These are phyloP conservation scores for Nomada flava DNA, from an alignment of 2,888 invertebrate genomes.

Conservation along the genomic window DNA sequence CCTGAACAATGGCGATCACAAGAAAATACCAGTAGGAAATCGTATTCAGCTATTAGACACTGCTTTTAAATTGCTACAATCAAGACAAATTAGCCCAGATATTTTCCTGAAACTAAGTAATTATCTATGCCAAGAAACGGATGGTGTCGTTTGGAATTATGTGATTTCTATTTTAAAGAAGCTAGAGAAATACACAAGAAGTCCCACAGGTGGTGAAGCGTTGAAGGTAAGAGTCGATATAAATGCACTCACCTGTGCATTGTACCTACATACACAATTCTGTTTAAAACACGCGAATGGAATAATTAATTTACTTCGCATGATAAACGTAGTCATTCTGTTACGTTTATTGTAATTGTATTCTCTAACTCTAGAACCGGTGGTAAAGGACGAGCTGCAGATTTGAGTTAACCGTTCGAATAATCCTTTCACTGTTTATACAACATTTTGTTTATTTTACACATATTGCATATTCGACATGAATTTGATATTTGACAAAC, in stretches of 20 bases:
- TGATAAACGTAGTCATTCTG: no score
- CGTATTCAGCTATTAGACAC: constrained; percentile 92
- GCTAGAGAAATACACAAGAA: background rate
- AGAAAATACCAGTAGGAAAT: constrained; percentile 87
- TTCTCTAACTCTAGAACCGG: no score
- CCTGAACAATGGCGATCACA: constrained; percentile 84
- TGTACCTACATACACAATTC: no score
- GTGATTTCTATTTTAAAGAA: constrained; percentile 84
- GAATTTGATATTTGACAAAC: no score
- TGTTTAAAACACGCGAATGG: no score
- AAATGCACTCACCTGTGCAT: background rate
- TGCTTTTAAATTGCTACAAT: constrained; percentile 85
- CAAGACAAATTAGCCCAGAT: background rate
- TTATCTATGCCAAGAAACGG: constrained; percentile 87
- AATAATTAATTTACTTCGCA: no score
- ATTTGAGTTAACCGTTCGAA: no score
- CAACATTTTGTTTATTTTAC: no score
- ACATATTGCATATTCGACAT: no score
- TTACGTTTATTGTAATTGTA: no score
- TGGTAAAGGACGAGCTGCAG: no score
- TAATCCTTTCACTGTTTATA: no score
- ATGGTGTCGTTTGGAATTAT: constrained; percentile 89
- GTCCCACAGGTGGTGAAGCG: background rate
- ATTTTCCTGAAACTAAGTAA: constrained; percentile 83
- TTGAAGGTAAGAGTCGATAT: constrained; percentile 42